These are phyloP conservation scores for Ploceus nigricollis DNA, from an alignment of 2,113 vertebrate species.

Conservation along the genomic window DNA sequence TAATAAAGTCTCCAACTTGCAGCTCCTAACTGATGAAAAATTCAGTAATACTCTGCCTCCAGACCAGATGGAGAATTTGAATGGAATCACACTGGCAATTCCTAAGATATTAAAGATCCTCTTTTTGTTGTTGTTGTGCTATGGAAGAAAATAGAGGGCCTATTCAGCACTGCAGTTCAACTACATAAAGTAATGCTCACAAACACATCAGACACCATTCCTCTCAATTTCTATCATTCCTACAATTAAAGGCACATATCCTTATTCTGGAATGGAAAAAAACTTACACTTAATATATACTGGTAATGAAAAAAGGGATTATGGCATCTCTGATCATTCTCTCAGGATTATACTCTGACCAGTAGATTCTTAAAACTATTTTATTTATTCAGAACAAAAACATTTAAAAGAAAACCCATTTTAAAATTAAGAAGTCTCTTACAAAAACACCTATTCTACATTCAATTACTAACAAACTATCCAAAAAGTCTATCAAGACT, in stretches of 20 bases:
- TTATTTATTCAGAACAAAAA: background rate
- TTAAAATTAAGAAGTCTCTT: background rate
- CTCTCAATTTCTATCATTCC: background rate
- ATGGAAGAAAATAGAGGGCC: background rate
- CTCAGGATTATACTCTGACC: background rate
- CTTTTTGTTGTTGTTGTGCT: background rate
- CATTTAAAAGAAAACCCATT: background rate
- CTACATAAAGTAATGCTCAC: background rate
- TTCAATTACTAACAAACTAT: background rate
- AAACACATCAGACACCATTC: background rate
- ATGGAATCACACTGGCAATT: background rate
- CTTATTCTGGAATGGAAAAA: background rate
- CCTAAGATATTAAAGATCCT: background rate
- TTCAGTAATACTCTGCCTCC: background rate
- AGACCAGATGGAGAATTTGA: background rate
- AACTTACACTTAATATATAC: accelerated
- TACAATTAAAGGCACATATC: background rate
- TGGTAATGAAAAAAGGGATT: background rate
- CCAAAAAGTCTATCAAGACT: background rate
- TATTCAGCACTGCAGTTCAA: background rate
- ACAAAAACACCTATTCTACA: background rate
- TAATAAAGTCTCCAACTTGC: background rate
- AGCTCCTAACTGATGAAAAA: background rate
- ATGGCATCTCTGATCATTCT: background rate
- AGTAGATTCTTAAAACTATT: background rate